Percentiles rank a stretch among this genome's conserved stretches.
These are phyloP conservation scores for Corythaeola cristata DNA, from an alignment of 2,113 vertebrate genomes.

Conservation along the genomic window DNA sequence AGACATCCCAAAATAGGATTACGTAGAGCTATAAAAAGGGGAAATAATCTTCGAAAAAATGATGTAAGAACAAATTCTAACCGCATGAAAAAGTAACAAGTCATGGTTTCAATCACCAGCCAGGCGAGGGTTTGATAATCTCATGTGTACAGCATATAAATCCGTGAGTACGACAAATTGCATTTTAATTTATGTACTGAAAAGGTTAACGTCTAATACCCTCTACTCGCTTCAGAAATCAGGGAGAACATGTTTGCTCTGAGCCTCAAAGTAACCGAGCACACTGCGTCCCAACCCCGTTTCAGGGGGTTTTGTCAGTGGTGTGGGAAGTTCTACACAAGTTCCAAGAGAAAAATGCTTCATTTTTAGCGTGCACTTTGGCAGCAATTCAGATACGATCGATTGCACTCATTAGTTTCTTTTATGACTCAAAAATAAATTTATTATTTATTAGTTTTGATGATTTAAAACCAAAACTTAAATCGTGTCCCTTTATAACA, in stretches of 20 bases:
- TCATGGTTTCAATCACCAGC: not conserved
- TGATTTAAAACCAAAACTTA: not conserved
- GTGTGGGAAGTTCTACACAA: fast-evolving
- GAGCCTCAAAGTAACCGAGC: not conserved
- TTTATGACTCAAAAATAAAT: not conserved
- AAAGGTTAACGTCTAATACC: not conserved
- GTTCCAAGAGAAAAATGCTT: not conserved
- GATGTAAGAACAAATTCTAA: not conserved
- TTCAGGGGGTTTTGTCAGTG: not conserved
- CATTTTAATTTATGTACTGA: not conserved
- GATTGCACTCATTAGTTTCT: not conserved
- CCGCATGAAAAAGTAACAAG: not conserved
- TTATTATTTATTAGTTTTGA: not conserved
- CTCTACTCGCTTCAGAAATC: not conserved
- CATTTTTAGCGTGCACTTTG: not conserved
- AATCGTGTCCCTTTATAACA: not conserved
- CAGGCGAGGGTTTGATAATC: not conserved
- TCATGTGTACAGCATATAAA: not conserved
- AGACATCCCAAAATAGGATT: not conserved
- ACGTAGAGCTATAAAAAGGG: not conserved
- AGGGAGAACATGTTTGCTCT: not conserved
- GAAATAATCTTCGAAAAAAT: slow-evolving; percentile 5
- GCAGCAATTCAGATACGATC: not conserved
- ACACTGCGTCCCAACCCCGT: not conserved
- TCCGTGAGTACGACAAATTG: not conserved